phyloP scores from a whole-genome alignment of 2,888 invertebrate species.

The Adelphocoris suturalis region DNA sequence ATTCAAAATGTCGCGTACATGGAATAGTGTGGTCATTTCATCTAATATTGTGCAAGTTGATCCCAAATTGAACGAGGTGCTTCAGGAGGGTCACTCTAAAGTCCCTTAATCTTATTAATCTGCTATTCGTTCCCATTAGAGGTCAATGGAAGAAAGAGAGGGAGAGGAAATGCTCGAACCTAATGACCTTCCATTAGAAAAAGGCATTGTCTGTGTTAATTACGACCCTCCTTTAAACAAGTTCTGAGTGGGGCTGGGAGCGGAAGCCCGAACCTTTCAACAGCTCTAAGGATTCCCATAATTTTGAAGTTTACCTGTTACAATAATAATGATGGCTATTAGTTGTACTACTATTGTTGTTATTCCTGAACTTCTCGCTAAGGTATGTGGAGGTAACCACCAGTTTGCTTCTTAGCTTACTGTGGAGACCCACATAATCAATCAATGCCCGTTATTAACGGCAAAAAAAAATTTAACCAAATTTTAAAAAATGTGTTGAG shows the following conservation, averaged over 20 bases:
- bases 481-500: no score
- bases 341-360: no score
- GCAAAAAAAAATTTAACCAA: no score
- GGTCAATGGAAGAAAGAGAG: neutral
- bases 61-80: neutral
- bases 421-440: no score
- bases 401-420: no score
- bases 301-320: neutral
- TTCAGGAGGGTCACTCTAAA: neutral
- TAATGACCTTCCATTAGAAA: conserved; percentile 20
- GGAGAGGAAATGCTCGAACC: neutral
- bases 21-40: neutral
- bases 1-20: neutral
- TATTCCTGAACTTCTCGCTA: no score
- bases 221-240: neutral
- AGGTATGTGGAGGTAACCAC: no score
- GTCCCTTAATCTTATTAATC: neutral
- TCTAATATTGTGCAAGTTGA: no score
- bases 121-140: conserved; percentile 7
- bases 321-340: neutral
- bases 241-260: neutral
- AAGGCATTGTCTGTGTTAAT: conserved; percentile 34
- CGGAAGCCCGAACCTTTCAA: neutral
- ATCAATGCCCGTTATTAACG: no score
- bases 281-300: neutral